A percentile compares a stretch with the other conserved stretches of the same genome.
Evolutionary conservation across 1,140 invertebrate species (phyloP).

Genomic region (Drosophila repleta): DNA sequence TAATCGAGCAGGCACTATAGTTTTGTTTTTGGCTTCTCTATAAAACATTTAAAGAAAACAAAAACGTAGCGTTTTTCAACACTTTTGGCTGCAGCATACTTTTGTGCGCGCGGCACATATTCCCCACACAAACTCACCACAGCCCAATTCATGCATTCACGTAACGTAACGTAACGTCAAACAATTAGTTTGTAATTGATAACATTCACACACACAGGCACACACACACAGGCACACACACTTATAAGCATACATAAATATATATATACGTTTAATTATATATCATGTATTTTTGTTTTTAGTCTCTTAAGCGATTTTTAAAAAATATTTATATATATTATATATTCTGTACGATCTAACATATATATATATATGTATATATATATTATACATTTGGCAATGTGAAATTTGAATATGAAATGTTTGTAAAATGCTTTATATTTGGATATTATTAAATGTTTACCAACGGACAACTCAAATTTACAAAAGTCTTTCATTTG

Average conservation of each 20-base stretch:
- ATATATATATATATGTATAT: conserved; percentile 57
- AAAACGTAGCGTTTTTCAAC: conserved; percentile 1
- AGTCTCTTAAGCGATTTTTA: conserved; percentile 66
- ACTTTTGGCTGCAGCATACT: conserved; percentile 22
- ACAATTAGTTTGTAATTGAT: conserved; percentile 40
- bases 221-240: conserved; percentile 8
- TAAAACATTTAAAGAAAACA: conserved; percentile 2
- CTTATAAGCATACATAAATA: conserved; percentile 32
- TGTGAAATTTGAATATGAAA: conserved; percentile 65
- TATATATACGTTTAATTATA: conserved; percentile 22
- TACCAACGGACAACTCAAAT: conserved; percentile 50
- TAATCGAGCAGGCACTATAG: conserved; percentile 28
- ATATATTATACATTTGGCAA: conserved; percentile 66
- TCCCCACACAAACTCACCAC: conserved; percentile 16
- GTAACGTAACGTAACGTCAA: conserved; percentile 15
- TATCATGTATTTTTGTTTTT: conserved; percentile 47
- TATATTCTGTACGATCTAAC: conserved; percentile 39
- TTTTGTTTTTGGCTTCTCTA: conserved; percentile 34
- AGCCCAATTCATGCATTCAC: conserved; percentile 23
- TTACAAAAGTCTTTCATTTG: conserved; percentile 6
- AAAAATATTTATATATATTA: conserved; percentile 58
- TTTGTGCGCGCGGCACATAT: conserved; percentile 16
- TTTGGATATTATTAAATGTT: conserved; percentile 79
- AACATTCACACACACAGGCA: background rate
- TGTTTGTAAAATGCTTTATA: conserved; percentile 77